phyloP scores from a whole-genome alignment of 2,888 invertebrate genomes.

The Cryptocephalus primarius region DNA sequence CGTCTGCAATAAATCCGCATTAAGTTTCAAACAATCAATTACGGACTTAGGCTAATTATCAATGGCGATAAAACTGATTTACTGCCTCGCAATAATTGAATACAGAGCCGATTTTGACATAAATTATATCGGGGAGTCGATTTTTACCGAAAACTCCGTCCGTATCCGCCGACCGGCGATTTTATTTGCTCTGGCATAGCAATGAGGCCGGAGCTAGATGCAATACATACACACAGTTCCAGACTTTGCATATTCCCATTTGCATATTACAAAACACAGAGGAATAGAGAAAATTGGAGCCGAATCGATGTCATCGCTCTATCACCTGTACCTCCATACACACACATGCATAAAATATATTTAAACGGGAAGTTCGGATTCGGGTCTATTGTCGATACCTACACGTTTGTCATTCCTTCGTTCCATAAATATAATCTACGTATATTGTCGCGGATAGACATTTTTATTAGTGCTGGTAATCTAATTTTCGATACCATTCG shows the following conservation, averaged over 20 bases:
- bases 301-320: too few species aligned
- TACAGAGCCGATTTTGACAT: constrained; percentile 26
- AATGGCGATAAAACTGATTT: constrained; percentile 30
- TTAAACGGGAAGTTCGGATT: too few species aligned
- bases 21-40: constrained; percentile 32
- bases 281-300: too few species aligned
- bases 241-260: neutral
- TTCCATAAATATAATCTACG: too few species aligned
- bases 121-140: constrained; percentile 23
- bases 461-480: too few species aligned
- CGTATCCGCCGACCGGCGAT: constrained; percentile 17
- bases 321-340: too few species aligned
- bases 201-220: constrained; percentile 7
- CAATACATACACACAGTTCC: neutral
- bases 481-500: too few species aligned
- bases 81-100: constrained; percentile 24
- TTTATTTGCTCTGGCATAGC: constrained; percentile 16
- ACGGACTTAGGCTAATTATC: constrained; percentile 31
- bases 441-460: too few species aligned
- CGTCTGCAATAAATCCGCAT: constrained; percentile 26
- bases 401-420: too few species aligned
- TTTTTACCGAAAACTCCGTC: constrained; percentile 14
- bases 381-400: too few species aligned
- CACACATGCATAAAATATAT: too few species aligned
- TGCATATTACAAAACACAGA: too few species aligned